These are phyloP conservation scores for Rattus rattus DNA, from an alignment of 2,113 vertebrate genomes.

Conservation along the genomic window DNA sequence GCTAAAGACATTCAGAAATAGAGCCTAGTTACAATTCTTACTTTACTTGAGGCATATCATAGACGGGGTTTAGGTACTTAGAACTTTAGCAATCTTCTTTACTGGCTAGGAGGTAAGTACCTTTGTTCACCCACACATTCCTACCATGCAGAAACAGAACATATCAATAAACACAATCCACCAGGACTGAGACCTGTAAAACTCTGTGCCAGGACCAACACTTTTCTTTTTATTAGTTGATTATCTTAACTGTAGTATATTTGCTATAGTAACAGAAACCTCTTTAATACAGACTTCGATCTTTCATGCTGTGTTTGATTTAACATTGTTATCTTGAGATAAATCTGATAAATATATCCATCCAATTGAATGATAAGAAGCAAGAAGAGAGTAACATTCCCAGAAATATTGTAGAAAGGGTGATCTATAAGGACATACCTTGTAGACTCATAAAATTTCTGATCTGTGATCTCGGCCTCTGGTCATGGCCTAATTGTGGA, in stretches of 20 bases:
- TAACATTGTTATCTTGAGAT: not conserved
- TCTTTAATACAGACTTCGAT: not conserved
- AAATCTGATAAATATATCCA: not conserved
- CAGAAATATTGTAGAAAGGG: not conserved
- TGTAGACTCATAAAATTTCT: not conserved
- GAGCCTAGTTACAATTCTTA: not conserved
- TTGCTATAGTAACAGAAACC: not conserved
- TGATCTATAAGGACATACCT: not conserved
- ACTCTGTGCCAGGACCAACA: not conserved
- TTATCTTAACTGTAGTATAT: not conserved
- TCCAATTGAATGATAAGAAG: not conserved
- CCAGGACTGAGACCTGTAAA: not conserved
- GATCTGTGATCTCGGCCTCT: not conserved
- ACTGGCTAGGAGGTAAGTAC: not conserved
- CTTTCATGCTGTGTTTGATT: too few relatives aligned
- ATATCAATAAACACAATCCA: not conserved
- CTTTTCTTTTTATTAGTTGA: not conserved
- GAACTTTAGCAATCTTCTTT: not conserved
- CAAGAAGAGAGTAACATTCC: not conserved
- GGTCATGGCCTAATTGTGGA: not conserved
- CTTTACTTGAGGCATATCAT: not conserved
- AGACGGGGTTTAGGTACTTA: not conserved
- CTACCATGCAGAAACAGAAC: not conserved
- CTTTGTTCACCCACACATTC: not conserved
- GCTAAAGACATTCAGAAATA: not conserved